Evolutionary conservation across 2,888 invertebrate genomes (phyloP).

Genomic region (Junonia oenone): DNA sequence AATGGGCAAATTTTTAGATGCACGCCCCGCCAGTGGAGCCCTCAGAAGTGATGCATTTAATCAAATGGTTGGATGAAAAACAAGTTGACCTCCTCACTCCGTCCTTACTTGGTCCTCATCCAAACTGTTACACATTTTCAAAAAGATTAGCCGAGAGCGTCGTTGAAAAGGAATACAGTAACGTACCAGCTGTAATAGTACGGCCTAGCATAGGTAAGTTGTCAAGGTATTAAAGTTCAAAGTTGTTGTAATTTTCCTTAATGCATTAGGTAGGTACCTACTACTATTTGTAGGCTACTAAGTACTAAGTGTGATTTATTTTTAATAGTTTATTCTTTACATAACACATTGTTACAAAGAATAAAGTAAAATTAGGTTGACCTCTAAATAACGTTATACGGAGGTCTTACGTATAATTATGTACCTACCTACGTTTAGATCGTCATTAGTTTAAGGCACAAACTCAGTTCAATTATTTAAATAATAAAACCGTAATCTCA

Average conservation of each 20-base stretch:
- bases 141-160: conserved; percentile 93
- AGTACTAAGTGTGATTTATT: no score
- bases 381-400: no score
- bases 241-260: background rate
- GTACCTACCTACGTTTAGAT: no score
- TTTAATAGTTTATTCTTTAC: no score
- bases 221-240: background rate
- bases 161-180: conserved; percentile 85
- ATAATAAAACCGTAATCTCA: no score
- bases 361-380: no score
- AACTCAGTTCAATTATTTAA: no score
- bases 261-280: background rate
- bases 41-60: conserved; percentile 83
- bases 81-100: conserved; percentile 83
- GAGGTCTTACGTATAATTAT: no score
- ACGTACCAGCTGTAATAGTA: conserved; percentile 90
- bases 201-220: conserved; percentile 93
- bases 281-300: no score
- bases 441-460: no score
- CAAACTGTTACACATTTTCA: conserved; percentile 96
- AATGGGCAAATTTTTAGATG: conserved; percentile 63
- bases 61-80: conserved; percentile 85
- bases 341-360: no score
- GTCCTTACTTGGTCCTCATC: conserved; percentile 86
- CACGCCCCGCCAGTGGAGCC: conserved; percentile 85